These are phyloP conservation scores for Ganaspis sp. DNA, from an alignment of 1,140 invertebrate genomes.

Conservation along the genomic window DNA sequence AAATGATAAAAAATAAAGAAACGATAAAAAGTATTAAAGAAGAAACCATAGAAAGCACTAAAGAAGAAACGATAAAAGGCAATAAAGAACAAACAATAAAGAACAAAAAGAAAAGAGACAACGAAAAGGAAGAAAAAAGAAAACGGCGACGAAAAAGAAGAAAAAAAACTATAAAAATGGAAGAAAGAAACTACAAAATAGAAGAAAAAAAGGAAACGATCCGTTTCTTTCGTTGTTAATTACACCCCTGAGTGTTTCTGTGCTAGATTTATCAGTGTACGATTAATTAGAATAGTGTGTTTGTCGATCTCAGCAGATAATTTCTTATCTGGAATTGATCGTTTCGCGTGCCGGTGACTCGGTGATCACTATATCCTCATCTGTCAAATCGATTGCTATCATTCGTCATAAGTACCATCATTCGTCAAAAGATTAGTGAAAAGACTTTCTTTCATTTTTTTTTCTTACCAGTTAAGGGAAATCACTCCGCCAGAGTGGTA, in stretches of 20 bases:
- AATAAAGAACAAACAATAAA: too few relatives aligned
- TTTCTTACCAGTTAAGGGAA: background rate
- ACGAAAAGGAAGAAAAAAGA: too few relatives aligned
- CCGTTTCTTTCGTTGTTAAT: slow-evolving; percentile 3
- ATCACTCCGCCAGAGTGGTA: too few relatives aligned
- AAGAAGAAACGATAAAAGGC: too few relatives aligned
- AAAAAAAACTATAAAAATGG: too few relatives aligned
- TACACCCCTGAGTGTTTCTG: slow-evolving; percentile 7
- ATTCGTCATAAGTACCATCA: background rate
- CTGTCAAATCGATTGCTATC: background rate
- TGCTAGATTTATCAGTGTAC: slow-evolving; percentile 17
- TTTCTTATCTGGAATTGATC: slow-evolving; percentile 25
- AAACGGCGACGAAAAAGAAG: too few relatives aligned
- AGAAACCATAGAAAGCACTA: too few relatives aligned
- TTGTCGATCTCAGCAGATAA: slow-evolving; percentile 7
- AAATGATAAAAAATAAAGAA: too few relatives aligned
- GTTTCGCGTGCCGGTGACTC: background rate
- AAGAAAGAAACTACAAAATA: too few relatives aligned
- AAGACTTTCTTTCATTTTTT: background rate
- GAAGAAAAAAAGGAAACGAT: background rate
- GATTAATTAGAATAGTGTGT: slow-evolving; percentile 29
- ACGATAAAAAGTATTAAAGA: too few relatives aligned
- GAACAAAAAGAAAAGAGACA: too few relatives aligned
- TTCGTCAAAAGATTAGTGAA: background rate
- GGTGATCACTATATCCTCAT: background rate